These are phyloP conservation scores for Frankliniella fusca DNA, from an alignment of 2,888 invertebrate genomes.

Conservation along the genomic window DNA sequence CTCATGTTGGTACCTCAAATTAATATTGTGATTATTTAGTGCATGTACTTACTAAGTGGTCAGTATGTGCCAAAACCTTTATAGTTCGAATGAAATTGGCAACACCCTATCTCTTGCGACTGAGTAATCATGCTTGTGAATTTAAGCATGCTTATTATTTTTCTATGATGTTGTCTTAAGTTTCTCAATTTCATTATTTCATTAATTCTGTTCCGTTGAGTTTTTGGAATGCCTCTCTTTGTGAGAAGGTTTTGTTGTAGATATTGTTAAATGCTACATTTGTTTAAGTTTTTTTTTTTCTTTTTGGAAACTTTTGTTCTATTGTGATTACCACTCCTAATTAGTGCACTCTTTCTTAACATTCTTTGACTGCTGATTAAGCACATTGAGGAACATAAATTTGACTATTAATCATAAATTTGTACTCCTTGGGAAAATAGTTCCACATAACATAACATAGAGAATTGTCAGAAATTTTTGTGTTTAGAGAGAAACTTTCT, in stretches of 20 bases:
- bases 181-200: background rate
- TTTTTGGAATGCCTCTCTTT: background rate
- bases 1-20: background rate
- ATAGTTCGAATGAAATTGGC: background rate
- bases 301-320: background rate
- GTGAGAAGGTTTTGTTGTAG: background rate
- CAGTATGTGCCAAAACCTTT: slow-evolving; percentile 14
- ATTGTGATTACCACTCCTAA: background rate
- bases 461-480: background rate
- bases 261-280: background rate
- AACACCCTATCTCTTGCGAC: background rate
- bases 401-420: background rate
- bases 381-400: too few species aligned
- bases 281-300: background rate
- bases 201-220: background rate
- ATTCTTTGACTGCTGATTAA: background rate
- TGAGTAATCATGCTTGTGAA: slow-evolving; percentile 3
- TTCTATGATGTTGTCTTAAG: background rate
- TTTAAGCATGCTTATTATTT: slow-evolving; percentile 20
- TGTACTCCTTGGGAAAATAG: background rate
- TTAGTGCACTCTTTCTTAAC: background rate
- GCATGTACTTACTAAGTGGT: background rate
- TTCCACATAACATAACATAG: background rate
- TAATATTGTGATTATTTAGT: background rate
- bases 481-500: background rate